Conservation (phyloP, 1,140 invertebrate genomes). For the Conus ventricosus region DNA sequence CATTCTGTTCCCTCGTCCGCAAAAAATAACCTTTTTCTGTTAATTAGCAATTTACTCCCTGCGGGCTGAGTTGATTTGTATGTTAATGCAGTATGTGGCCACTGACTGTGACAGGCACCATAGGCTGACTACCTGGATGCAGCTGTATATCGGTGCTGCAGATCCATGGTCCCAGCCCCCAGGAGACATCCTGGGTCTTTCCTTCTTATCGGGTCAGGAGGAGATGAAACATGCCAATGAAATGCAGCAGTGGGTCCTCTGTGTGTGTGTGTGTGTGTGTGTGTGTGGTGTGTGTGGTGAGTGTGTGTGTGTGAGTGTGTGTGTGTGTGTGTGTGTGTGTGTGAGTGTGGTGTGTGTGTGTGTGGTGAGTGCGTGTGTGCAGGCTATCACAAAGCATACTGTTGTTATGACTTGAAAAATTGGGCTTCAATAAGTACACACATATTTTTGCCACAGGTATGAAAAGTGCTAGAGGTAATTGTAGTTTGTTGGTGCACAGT, state of each 20-base stretch:
- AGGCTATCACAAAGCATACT: no score
- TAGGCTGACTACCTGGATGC: constrained; percentile 99
- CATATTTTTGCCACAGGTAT: no score
- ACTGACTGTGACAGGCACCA: constrained; percentile 80
- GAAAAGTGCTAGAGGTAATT: constrained; percentile 98
- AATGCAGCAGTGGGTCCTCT: constrained; percentile 79
- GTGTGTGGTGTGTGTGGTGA: constrained; percentile 77
- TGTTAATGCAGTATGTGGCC: not conserved
- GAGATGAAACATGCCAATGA: constrained; percentile 98
- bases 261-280: constrained; percentile 82
- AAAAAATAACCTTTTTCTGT: no score
- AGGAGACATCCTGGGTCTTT: constrained; percentile 97
- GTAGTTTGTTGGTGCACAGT: constrained; percentile 85
- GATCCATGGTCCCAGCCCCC: constrained; percentile 95
- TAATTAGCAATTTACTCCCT: not conserved
- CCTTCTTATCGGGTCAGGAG: constrained; percentile 93
- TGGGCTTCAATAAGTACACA: no score
- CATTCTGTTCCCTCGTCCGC: no score
- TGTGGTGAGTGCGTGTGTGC: no score
- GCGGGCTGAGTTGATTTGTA: not conserved
- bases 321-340: constrained; percentile 83
- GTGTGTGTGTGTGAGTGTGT: no score
- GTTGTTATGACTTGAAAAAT: constrained; percentile 70
- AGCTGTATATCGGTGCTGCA: constrained; percentile 96
- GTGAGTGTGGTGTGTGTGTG: no score